Percentiles rank a stretch among this genome's conserved stretches.
These are phyloP conservation scores for Eurytoma adleriae DNA, from an alignment of 2,888 invertebrate genomes.

Conservation along the genomic window DNA sequence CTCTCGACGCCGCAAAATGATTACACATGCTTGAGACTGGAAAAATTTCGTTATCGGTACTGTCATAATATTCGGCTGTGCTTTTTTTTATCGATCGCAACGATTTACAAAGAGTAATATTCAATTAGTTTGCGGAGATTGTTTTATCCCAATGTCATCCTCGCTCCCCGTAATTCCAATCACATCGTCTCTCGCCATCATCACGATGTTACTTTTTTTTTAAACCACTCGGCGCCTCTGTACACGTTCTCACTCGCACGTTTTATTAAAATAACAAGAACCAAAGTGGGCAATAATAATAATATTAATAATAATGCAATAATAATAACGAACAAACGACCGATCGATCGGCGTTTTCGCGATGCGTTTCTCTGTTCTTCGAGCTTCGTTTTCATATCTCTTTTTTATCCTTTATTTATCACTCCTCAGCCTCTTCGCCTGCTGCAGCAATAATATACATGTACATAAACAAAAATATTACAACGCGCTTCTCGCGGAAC, in stretches of 20 bases:
- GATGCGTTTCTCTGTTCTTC: conserved; percentile 54
- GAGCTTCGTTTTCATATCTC: conserved; percentile 8
- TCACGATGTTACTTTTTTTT: conserved; percentile 14
- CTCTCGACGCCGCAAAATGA: conserved; percentile 35
- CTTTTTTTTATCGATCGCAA: conserved; percentile 13
- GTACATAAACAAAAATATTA: conserved; percentile 54
- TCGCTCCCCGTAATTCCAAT: conserved; percentile 54
- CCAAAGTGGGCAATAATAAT: conserved; percentile 63
- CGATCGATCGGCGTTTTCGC: conserved; percentile 59
- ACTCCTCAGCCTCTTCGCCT: conserved; percentile 47
- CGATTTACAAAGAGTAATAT: conserved; percentile 22
- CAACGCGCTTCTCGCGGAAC: conserved; percentile 42
- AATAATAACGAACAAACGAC: conserved; percentile 65
- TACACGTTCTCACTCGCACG: conserved; percentile 56
- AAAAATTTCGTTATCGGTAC: conserved; percentile 40
- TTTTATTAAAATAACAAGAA: conserved; percentile 70
- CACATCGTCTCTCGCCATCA: conserved; percentile 50
- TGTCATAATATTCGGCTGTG: conserved; percentile 24
- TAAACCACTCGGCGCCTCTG: conserved; percentile 16
- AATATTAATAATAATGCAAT: conserved; percentile 61
- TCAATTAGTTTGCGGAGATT: conserved; percentile 20
- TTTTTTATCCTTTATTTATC: conserved; percentile 15
- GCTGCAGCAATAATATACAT: conserved; percentile 50
- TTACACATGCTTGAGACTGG: conserved; percentile 46
- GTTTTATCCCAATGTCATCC: conserved; percentile 21